Evolutionary conservation across 2,797 vertebrate species (phyloP).

Genomic region (Tenualosa ilisha): DNA sequence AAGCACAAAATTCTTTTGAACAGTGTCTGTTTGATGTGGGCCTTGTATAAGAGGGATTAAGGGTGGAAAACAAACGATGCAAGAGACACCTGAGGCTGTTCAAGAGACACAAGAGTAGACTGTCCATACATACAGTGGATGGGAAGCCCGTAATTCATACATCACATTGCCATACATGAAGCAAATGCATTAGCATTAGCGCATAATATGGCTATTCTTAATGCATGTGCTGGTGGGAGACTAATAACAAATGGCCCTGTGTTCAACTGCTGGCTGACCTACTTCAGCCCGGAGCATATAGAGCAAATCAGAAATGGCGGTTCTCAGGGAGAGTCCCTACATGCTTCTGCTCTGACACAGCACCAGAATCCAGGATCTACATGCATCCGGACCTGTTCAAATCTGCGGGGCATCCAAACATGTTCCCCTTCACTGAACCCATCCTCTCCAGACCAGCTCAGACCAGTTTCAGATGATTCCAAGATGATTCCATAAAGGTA

Average conservation of each 20-base stretch:
- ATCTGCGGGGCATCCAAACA: neutral
- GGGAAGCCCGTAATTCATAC: neutral
- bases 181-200: no score
- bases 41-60: neutral
- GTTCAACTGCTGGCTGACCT: neutral
- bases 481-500: no score
- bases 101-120: neutral
- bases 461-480: neutral
- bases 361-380: neutral
- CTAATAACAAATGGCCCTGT: neutral
- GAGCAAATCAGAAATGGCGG: neutral
- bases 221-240: neutral
- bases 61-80: neutral
- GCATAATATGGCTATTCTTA: neutral
- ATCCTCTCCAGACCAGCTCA: neutral
- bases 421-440: neutral
- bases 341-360: neutral
- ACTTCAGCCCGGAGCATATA: neutral
- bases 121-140: neutral
- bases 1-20: neutral
- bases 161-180: no score
- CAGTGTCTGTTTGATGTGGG: neutral
- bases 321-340: neutral
- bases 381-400: neutral
- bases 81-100: neutral